These are phyloP conservation scores for Parochlus steinenii DNA, from an alignment of 2,888 invertebrate species.

Conservation along the genomic window DNA sequence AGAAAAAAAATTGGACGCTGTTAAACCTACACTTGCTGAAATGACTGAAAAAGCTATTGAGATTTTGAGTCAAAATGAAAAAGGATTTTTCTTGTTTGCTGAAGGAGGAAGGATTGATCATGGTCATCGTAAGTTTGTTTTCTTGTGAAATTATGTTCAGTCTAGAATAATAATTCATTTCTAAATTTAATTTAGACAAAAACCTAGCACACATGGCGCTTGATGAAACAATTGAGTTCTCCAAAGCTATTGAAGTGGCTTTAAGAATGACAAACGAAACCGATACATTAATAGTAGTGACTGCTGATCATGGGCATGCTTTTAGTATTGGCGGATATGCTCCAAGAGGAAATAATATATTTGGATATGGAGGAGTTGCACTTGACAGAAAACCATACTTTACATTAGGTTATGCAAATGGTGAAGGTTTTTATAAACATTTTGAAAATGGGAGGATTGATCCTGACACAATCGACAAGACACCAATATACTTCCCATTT, in stretches of 20 bases:
- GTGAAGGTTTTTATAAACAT: slow-evolving; percentile 36
- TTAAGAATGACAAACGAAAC: slow-evolving; percentile 37
- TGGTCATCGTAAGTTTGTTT: slow-evolving; percentile 47
- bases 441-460: slow-evolving; percentile 15
- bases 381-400: slow-evolving; percentile 42
- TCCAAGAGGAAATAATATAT: slow-evolving; percentile 27
- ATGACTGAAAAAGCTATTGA: slow-evolving; percentile 58
- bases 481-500: background rate
- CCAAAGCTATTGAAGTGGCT: slow-evolving; percentile 49
- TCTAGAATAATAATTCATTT: background rate
- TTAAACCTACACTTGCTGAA: slow-evolving; percentile 52
- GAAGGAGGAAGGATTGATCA: slow-evolving; percentile 59
- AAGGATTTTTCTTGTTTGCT: slow-evolving; percentile 61
- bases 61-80: slow-evolving; percentile 41
- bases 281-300: slow-evolving; percentile 67
- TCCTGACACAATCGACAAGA: too few species aligned
- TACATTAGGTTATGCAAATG: slow-evolving; percentile 57
- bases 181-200: slow-evolving; percentile 33
- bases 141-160: background rate
- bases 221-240: slow-evolving; percentile 59
- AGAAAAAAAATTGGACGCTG: slow-evolving; percentile 17
- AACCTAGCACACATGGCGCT: slow-evolving; percentile 45
- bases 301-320: slow-evolving; percentile 62
- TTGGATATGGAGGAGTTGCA: slow-evolving; percentile 26
- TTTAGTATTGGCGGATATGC: slow-evolving; percentile 64